Conservation (phyloP, 2,113 vertebrate species). For the Nasalis larvatus region DNA sequence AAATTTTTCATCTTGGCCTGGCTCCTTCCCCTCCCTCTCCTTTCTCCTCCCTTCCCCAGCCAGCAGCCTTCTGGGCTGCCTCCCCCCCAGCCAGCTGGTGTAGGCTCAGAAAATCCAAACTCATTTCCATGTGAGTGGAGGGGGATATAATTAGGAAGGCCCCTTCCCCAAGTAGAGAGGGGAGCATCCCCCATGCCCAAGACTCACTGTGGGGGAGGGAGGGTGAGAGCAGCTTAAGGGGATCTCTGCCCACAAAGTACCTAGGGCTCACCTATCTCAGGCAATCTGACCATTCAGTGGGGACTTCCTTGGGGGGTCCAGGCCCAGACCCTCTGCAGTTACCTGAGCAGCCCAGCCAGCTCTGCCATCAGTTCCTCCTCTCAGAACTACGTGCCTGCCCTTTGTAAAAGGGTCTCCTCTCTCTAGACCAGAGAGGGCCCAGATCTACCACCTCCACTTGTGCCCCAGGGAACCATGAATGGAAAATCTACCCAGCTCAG, state of each 20-base stretch:
- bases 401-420: background rate
- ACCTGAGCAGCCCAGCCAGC: background rate
- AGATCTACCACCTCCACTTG: background rate
- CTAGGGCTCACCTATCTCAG: background rate
- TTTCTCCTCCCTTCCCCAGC: slow-evolving; percentile 68
- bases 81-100: slow-evolving; percentile 79
- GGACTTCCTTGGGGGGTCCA: background rate
- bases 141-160: slow-evolving; percentile 73
- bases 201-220: background rate
- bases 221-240: background rate
- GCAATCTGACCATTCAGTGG: background rate
- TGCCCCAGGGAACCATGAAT: background rate
- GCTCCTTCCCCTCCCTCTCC: slow-evolving; percentile 65
- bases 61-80: slow-evolving; percentile 79
- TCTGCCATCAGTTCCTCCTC: background rate
- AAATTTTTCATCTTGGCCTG: slow-evolving; percentile 73
- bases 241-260: background rate
- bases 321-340: background rate
- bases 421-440: background rate
- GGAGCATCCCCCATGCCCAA: background rate
- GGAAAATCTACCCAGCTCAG: background rate
- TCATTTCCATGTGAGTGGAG: slow-evolving; percentile 77
- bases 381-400: background rate
- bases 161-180: slow-evolving; percentile 62
- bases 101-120: slow-evolving; percentile 77